phyloP scores from a whole-genome alignment of 2,888 invertebrate genomes.

The Pyrochroa serraticornis region DNA sequence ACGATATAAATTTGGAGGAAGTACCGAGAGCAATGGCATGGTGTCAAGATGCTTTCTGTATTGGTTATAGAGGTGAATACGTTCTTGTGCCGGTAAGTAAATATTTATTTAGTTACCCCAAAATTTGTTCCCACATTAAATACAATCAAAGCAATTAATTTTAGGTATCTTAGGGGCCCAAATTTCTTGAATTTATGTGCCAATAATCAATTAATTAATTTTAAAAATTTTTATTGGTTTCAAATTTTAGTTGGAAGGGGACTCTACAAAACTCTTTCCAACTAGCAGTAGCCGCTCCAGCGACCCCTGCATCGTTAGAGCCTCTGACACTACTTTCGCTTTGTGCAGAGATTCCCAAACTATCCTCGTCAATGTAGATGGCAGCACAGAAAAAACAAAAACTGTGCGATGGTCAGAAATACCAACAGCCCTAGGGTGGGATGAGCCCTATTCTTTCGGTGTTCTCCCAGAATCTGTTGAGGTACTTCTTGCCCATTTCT shows the following conservation, averaged over 20 bases:
- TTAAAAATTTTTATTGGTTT: background rate
- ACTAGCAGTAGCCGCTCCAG: conserved; percentile 78
- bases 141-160: background rate
- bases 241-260: conserved; percentile 60
- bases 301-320: conserved; percentile 83
- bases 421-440: conserved; percentile 81
- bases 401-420: conserved; percentile 82
- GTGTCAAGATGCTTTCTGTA: conserved; percentile 84
- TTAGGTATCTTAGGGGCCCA: too few species aligned
- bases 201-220: background rate
- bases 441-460: conserved; percentile 91
- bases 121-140: too few species aligned
- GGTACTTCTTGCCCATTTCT: conserved; percentile 36
- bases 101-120: background rate
- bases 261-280: conserved; percentile 82
- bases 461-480: conserved; percentile 83
- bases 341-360: conserved; percentile 88
- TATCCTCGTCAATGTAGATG: conserved; percentile 80
- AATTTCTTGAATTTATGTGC: background rate
- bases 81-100: conserved; percentile 40
- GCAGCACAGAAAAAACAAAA: conserved; percentile 71
- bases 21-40: conserved; percentile 81
- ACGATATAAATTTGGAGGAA: conserved; percentile 80
- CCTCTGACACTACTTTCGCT: conserved; percentile 77
- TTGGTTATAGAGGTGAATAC: conserved; percentile 79